These are phyloP conservation scores for Nixonia krombeini DNA, from an alignment of 1,140 invertebrate genomes.

Conservation along the genomic window DNA sequence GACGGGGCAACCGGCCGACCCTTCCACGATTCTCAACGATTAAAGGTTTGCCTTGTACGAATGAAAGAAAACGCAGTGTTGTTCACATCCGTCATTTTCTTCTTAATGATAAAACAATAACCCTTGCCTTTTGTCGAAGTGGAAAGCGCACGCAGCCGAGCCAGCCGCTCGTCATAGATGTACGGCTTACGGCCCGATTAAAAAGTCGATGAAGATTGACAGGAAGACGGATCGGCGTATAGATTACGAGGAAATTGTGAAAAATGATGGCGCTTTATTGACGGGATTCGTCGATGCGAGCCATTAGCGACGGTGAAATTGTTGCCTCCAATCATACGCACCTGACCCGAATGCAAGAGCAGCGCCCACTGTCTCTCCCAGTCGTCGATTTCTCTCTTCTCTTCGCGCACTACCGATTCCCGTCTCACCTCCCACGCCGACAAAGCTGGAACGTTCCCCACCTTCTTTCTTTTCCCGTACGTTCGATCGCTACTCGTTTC, in stretches of 20 bases:
- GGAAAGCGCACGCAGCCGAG: no score
- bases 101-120: no score
- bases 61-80: no score
- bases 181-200: no score
- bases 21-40: slow-evolving; percentile 34
- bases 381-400: slow-evolving; percentile 19
- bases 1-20: slow-evolving; percentile 45
- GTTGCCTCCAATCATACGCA: slow-evolving; percentile 58
- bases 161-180: no score
- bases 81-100: no score
- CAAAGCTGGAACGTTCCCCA: slow-evolving; percentile 26
- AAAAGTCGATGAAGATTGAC: no score
- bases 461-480: slow-evolving; percentile 28
- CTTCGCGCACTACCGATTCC: slow-evolving; percentile 42
- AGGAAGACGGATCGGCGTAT: no score
- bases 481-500: slow-evolving; percentile 34
- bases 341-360: slow-evolving; percentile 54
- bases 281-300: slow-evolving; percentile 39
- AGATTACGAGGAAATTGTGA: slow-evolving; percentile 58
- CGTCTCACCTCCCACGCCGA: slow-evolving; percentile 13
- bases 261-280: slow-evolving; percentile 64
- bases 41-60: no score
- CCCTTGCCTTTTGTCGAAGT: slow-evolving; percentile 38
- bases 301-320: slow-evolving; percentile 58
- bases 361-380: slow-evolving; percentile 18